phyloP scores from a whole-genome alignment of 2,113 vertebrate species.

The Siniperca knerii region DNA sequence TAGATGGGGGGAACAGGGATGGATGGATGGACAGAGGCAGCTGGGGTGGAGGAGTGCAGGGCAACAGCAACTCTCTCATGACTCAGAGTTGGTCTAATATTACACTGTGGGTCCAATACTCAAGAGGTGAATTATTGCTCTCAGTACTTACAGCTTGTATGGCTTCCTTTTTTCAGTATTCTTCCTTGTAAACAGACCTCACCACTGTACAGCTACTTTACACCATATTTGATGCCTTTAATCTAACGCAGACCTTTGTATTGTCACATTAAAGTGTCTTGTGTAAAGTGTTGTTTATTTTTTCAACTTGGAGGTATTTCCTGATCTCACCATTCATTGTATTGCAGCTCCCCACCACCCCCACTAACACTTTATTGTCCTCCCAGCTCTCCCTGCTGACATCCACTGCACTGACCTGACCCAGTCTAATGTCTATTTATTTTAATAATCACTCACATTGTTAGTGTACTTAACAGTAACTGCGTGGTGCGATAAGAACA shows the following conservation, averaged over 20 bases:
- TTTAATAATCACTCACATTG: conserved; percentile 7
- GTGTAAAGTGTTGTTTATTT: background rate
- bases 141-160: background rate
- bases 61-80: conserved; percentile 60
- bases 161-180: background rate
- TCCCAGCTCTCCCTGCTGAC: background rate
- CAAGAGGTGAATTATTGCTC: conserved; percentile 22
- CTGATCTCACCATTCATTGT: conserved; percentile 5
- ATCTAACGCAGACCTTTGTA: too few species aligned
- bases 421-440: background rate
- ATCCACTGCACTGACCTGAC: background rate
- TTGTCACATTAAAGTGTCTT: background rate
- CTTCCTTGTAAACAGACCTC: background rate
- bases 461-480: background rate
- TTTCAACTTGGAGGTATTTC: conserved; percentile 1
- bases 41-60: conserved; percentile 68
- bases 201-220: background rate
- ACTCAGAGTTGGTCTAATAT: conserved; percentile 73
- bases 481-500: background rate
- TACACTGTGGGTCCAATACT: conserved; percentile 30
- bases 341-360: background rate
- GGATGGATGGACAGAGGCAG: conserved; percentile 82
- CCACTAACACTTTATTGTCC: background rate
- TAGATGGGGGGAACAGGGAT: conserved; percentile 66
- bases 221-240: background rate